Conservation (phyloP, 64 coral and sea anemone species). For the Cladopsammia gracilis region DNA sequence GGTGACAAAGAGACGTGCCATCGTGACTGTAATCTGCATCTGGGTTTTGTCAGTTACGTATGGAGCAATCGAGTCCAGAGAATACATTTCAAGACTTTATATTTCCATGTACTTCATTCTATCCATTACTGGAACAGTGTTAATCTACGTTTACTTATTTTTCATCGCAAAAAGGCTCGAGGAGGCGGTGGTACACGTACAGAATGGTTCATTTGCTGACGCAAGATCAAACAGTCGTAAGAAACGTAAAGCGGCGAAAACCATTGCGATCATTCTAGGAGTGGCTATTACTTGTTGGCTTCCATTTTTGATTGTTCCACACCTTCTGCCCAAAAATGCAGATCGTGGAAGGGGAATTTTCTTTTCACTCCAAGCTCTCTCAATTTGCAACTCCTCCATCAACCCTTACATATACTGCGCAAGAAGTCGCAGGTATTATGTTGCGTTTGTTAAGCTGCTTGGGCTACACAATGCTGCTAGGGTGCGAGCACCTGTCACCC, state of each 20-base stretch:
- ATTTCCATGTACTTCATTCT: background rate
- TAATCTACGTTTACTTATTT: slow-evolving; percentile 31
- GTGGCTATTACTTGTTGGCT: slow-evolving; percentile 15
- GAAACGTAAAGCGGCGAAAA: slow-evolving; percentile 26
- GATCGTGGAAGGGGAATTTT: background rate
- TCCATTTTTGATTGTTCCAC: background rate
- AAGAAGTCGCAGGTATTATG: slow-evolving; percentile 17
- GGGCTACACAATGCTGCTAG: background rate
- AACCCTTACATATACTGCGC: slow-evolving; percentile 45
- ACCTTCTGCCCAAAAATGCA: background rate
- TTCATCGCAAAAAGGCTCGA: slow-evolving; percentile 6
- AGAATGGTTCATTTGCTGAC: background rate
- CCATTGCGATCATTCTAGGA: slow-evolving; percentile 18
- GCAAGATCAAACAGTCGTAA: background rate
- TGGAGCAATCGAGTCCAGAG: background rate
- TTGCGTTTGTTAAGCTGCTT: background rate
- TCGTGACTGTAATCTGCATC: background rate
- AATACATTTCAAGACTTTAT: background rate
- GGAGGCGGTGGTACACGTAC: background rate
- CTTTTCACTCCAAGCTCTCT: background rate
- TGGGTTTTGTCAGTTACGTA: slow-evolving; percentile 5
- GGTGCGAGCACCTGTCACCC: background rate
- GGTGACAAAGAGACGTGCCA: background rate
- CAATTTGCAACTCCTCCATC: slow-evolving; percentile 30
- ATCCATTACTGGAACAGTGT: background rate